Evolutionary conservation across 2,888 invertebrate species (phyloP).

Genomic region (Pedicia rivosa): DNA sequence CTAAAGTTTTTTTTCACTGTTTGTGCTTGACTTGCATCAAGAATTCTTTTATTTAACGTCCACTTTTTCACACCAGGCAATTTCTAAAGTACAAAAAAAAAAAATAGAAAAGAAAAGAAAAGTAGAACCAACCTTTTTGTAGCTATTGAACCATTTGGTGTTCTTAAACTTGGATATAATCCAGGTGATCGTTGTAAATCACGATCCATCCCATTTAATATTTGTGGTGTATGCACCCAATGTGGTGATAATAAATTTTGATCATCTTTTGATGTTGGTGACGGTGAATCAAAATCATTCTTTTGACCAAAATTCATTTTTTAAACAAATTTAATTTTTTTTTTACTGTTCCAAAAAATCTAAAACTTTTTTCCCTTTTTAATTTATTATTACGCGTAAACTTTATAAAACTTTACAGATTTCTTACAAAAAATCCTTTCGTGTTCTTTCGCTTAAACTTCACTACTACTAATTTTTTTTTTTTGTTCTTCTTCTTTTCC

Average conservation of each 20-base stretch:
- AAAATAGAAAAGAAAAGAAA: background rate
- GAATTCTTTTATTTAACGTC: too few relatives aligned
- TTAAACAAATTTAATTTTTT: too few relatives aligned
- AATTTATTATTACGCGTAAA: background rate
- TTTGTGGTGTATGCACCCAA: conserved; percentile 8
- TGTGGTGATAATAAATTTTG: conserved; percentile 10
- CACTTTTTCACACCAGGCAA: too few relatives aligned
- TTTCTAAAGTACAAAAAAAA: background rate
- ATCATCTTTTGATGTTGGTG: conserved; percentile 11
- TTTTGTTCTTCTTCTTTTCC: too few relatives aligned
- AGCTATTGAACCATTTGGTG: conserved; percentile 1
- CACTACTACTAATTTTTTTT: too few relatives aligned
- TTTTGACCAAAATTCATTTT: conserved; percentile 9
- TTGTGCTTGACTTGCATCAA: too few relatives aligned
- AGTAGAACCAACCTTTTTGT: background rate
- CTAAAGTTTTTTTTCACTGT: too few relatives aligned
- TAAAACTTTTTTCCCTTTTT: background rate
- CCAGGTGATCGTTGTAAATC: conserved; percentile 5
- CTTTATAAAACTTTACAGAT: too few relatives aligned
- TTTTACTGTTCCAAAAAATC: too few relatives aligned
- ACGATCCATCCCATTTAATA: conserved; percentile 7
- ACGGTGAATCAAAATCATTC: conserved; percentile 9
- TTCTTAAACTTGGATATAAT: background rate
- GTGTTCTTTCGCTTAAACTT: too few relatives aligned
- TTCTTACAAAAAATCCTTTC: too few relatives aligned